Base-by-base conservation (phyloP, 2,888 invertebrate species). In the Nomada ferruginata region DNA sequence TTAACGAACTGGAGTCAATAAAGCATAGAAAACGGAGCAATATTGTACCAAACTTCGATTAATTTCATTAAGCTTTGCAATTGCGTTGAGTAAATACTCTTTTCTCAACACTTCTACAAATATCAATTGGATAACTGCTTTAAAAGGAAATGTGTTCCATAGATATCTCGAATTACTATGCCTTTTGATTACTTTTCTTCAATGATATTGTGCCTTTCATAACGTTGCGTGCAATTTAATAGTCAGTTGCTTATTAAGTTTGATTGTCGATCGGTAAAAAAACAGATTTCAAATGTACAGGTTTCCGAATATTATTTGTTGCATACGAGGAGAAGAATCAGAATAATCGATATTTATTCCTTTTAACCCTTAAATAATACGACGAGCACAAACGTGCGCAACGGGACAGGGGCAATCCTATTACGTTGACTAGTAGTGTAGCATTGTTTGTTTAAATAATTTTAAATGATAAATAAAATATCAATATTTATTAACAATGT, bases 151-250 rank as follows among this genome's bases (percentile, higher is more conserved):
- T 60, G 36, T 50, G 18, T 60, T 36, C n/a, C 50, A 57, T 3
- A 78, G 13, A 66, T 23, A 23, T 55, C 23, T 78, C 42, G 26
- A 68, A 50, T 26, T 10, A 47, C 60, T 55, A 36, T 29, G 18
- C 18, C 13, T 7, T 50, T 73, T 47, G 4, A 20, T 57, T 57
- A 11, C 13, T 80, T 76, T 15, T 44, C 13, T 64, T 63, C n/a
- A 59, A 72, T 65, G 59, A 68, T 75, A 80, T 81, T 65, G 72
- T 64, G 82, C 81, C 72, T 81, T 82, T 76, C 53, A 82, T 44
- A 47, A 36, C 23, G 10, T 59, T 61, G 26, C 55, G 55, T 63
- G 66, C 78, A 66, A 82, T 83, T 83, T 68, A 13, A 75, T 71
- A 57, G 70, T 42, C 50, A 47, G 18, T 74, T 63, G 61, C 50